Base-by-base conservation (phyloP, 1,140 invertebrate species). In the Sitodiplosis mosellana region DNA sequence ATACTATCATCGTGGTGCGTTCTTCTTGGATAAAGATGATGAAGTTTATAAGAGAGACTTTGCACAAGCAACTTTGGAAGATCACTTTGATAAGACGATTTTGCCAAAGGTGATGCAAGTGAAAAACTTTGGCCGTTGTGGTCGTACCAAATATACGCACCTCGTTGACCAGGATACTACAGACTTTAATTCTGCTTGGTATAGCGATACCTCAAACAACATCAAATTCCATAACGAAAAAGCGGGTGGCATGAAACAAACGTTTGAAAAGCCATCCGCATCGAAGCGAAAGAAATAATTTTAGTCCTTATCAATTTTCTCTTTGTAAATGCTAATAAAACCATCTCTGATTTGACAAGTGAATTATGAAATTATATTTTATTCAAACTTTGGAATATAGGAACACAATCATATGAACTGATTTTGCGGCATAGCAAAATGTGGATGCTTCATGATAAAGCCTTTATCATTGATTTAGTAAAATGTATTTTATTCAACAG, bases 101-200 rank as follows among this genome's bases (percentile, higher is more conserved):
- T 63, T 99, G 47, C 96, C 96, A 5, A 96, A 98, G 74, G 94
- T 99, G 50, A 99, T 99, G 95, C 95, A 99, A 74, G 95, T 99
- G 1, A 99, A 99, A 68, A 99, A 99, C 70, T 99, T 99, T 70
- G 96, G 96, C 15, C 78, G 95, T 14, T 96, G 94, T 50, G 94
- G 94, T 18, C 76, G 95, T 46, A 98, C 96, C 0, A 99, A 99
- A 62, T 99, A 99, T 65, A 99, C 95, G 4, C 96, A 99, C 70
- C 73, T 99, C 56, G 92, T 99, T 0, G 94, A 98, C 68, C 95
- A 99, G 69, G 96, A 99, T 61, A 99, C 96, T 0, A 99, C 96
- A 0, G 82, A 89, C 54, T 95, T 97, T 62, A 93, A 99, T 61
- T 93, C 91, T 0, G 87, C 93, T 1, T 99, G 95, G 95, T 82